A percentile compares a stretch with the other conserved stretches of the same genome.
phyloP scores from a whole-genome alignment of 1,140 invertebrate species.

The Pachyrhynchus sulphureomaculatus region DNA sequence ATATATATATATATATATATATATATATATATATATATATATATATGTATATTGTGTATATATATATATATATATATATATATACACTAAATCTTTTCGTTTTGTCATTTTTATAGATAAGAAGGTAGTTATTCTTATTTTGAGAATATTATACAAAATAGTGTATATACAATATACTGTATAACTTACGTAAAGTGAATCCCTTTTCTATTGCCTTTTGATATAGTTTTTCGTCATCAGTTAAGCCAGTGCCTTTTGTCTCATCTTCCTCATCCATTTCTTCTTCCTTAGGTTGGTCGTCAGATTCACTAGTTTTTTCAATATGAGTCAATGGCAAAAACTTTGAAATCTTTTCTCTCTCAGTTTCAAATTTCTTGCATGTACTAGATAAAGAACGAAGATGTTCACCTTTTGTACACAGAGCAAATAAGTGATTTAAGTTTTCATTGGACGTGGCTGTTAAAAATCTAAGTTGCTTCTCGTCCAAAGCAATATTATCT shows the following conservation, averaged over 20 bases:
- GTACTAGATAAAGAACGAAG: conserved; percentile 34
- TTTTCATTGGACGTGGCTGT: conserved; percentile 31
- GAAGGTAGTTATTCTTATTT: no score
- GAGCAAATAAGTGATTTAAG: conserved; percentile 33
- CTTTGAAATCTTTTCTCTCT: conserved; percentile 36
- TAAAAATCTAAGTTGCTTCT: conserved; percentile 37
- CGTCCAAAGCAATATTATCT: conserved; percentile 36
- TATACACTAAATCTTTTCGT: no score
- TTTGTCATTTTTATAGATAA: no score
- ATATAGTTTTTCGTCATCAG: conserved; percentile 23
- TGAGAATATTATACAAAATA: no score
- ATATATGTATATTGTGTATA: no score
- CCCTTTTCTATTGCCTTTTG: conserved; percentile 6
- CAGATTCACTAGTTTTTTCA: background rate
- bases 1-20: no score
- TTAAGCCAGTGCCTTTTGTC: background rate
- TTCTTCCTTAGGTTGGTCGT: background rate
- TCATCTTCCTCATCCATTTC: no score
- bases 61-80: no score
- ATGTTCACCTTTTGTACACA: conserved; percentile 35
- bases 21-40: no score
- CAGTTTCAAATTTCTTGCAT: conserved; percentile 45
- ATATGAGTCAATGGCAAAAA: conserved; percentile 21
- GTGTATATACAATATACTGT: no score
- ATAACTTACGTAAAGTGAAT: background rate